Evolutionary conservation across 2,888 invertebrate genomes (phyloP).

Genomic region (Dasysyrphus tricinctus): DNA sequence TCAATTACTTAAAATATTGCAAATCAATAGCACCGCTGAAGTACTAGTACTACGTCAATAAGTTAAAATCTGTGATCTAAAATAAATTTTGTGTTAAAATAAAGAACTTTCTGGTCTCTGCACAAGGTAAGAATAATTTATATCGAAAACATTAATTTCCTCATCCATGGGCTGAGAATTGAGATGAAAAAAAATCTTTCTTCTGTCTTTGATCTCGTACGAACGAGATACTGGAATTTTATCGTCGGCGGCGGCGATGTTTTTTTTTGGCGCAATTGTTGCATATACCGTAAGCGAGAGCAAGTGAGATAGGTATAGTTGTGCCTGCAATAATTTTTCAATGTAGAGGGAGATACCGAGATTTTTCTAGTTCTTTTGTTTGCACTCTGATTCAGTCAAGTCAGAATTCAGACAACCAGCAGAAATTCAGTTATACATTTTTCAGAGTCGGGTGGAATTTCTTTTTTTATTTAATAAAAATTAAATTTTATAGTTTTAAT

Average conservation of each 20-base stretch:
- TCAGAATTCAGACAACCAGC: neutral
- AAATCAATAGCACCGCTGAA: neutral
- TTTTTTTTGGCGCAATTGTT: conserved; percentile 76
- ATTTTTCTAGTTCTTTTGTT: conserved; percentile 34
- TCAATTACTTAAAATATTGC: neutral
- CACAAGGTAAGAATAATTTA: conserved; percentile 9
- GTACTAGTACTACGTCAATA: neutral
- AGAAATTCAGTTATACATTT: conserved; percentile 56
- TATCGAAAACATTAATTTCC: conserved; percentile 20
- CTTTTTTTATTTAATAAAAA: conserved; percentile 26
- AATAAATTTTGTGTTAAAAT: neutral
- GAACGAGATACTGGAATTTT: conserved; percentile 56
- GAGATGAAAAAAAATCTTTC: conserved; percentile 18
- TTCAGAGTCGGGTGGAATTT: conserved; percentile 10
- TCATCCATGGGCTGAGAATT: neutral
- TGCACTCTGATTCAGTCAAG: conserved; percentile 17
- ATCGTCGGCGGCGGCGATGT: conserved; percentile 51
- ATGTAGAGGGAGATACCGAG: conserved; percentile 50
- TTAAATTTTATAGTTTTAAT: conserved; percentile 17
- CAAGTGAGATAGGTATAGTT: conserved; percentile 50
- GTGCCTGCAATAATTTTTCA: conserved; percentile 53
- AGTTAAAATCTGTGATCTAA: neutral
- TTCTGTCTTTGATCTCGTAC: conserved; percentile 24
- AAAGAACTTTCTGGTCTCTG: neutral
- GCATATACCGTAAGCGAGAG: conserved; percentile 65